phyloP scores from a whole-genome alignment of 2,888 invertebrate genomes.

The Drosophila siamana region DNA sequence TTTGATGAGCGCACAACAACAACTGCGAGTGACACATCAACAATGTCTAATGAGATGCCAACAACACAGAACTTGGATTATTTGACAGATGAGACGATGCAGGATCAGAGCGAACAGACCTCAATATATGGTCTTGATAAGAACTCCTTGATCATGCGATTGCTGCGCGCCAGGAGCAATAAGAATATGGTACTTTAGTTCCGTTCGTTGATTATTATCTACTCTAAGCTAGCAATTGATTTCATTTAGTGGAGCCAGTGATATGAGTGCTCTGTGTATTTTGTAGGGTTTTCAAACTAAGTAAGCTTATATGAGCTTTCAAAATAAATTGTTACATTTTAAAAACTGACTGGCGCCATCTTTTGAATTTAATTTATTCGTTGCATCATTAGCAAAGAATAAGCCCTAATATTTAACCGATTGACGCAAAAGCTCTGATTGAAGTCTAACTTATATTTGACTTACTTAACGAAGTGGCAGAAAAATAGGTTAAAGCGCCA shows the following conservation, averaged over 20 bases:
- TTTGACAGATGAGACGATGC: constrained; percentile 38
- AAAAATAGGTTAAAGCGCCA: not conserved
- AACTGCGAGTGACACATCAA: constrained; percentile 2
- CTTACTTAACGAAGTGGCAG: not conserved
- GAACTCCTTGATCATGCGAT: constrained; percentile 73
- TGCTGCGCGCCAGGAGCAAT: constrained; percentile 58
- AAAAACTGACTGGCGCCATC: not conserved
- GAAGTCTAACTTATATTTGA: too few species aligned
- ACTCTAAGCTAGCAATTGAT: constrained; percentile 5
- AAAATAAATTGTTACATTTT: constrained; percentile 15
- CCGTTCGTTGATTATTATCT: not conserved
- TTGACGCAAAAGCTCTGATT: not conserved
- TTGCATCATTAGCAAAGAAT: not conserved
- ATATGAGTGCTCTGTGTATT: constrained; percentile 27
- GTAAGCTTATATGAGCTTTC: not conserved
- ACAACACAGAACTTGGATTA: constrained; percentile 50
- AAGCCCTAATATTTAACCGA: not conserved
- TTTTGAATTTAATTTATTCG: not conserved
- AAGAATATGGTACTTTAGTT: constrained; percentile 41
- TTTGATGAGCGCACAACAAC: constrained; percentile 8
- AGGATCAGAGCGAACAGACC: constrained; percentile 37
- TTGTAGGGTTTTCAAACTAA: constrained; percentile 2
- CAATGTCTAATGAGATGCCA: not conserved
- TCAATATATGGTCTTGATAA: constrained; percentile 68
- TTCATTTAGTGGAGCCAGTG: constrained; percentile 24